These are phyloP conservation scores for Calonectris borealis DNA, from an alignment of 2,113 vertebrate genomes.

Conservation along the genomic window DNA sequence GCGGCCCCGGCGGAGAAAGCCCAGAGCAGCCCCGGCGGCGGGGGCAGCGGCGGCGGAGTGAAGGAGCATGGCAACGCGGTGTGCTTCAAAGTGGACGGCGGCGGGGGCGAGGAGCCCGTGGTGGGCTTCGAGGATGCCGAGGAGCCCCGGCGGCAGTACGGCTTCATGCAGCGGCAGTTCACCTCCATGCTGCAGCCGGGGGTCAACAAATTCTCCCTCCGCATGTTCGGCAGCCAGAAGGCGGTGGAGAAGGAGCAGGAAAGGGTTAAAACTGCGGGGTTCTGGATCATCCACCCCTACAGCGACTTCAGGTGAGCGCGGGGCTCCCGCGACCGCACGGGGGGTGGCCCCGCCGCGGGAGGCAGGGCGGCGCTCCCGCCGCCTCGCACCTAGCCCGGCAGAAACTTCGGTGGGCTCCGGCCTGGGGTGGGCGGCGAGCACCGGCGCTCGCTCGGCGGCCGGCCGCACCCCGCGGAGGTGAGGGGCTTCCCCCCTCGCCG, in stretches of 20 bases:
- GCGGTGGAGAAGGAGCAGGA: conserved; percentile 98
- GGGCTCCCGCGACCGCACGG: neutral
- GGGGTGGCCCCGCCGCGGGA: neutral
- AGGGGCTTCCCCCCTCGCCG: neutral
- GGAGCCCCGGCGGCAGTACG: conserved; percentile 82
- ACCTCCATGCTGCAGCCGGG: conserved; percentile 95
- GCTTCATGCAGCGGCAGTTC: conserved; percentile 95
- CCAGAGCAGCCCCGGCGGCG: conserved; percentile 67
- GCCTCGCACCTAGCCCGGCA: neutral
- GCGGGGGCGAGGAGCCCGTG: conserved; percentile 77
- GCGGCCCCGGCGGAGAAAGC: conserved; percentile 57
- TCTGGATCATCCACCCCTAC: conserved; percentile 99
- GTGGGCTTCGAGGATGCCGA: conserved; percentile 87
- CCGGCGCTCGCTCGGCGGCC: no score
- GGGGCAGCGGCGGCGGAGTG: conserved; percentile 59
- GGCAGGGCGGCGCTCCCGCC: neutral
- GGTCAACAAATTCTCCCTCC: conserved; percentile 97
- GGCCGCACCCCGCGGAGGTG: no score
- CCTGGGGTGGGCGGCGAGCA: no score
- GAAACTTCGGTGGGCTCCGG: neutral
- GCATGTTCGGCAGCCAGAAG: conserved; percentile 99
- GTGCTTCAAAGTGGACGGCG: conserved; percentile 90
- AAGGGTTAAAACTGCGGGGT: conserved; percentile 96
- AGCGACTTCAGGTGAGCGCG: conserved; percentile 96
- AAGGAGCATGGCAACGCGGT: conserved; percentile 96